Conservation (phyloP, 2,888 invertebrate species). For the Carcina quercana region DNA sequence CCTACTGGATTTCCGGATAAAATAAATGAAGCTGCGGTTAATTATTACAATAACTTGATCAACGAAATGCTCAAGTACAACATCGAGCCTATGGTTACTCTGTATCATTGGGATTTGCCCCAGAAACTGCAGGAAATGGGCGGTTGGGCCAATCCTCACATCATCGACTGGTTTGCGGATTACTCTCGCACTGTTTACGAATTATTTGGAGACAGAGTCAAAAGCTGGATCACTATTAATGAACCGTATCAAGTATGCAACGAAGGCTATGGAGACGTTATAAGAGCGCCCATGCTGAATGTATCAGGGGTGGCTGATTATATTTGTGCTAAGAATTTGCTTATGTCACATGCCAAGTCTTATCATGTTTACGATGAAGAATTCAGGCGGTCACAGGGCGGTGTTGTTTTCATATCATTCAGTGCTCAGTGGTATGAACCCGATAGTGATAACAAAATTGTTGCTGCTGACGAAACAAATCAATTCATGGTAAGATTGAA, state of each 20-base stretch:
- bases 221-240: slow-evolving; percentile 73
- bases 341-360: slow-evolving; percentile 68
- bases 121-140: slow-evolving; percentile 66
- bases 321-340: slow-evolving; percentile 49
- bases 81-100: slow-evolving; percentile 74
- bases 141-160: slow-evolving; percentile 59
- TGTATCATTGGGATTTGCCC: slow-evolving; percentile 71
- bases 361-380: slow-evolving; percentile 46
- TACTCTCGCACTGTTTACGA: slow-evolving; percentile 53
- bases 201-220: slow-evolving; percentile 59
- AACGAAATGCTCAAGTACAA: slow-evolving; percentile 70
- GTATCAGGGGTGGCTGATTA: slow-evolving; percentile 55
- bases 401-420: slow-evolving; percentile 22
- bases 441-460: slow-evolving; percentile 28
- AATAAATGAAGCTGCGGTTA: slow-evolving; percentile 65
- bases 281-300: slow-evolving; percentile 34
- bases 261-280: slow-evolving; percentile 48
- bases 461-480: slow-evolving; percentile 26
- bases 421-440: slow-evolving; percentile 35
- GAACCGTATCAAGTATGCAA: slow-evolving; percentile 55
- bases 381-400: slow-evolving; percentile 29
- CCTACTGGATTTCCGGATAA: slow-evolving; percentile 69
- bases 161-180: slow-evolving; percentile 57
- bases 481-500: slow-evolving; percentile 69
- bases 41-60: slow-evolving; percentile 59